These are phyloP conservation scores for Sphaerophoria rueppellii DNA, from an alignment of 2,888 invertebrate species.

Conservation along the genomic window DNA sequence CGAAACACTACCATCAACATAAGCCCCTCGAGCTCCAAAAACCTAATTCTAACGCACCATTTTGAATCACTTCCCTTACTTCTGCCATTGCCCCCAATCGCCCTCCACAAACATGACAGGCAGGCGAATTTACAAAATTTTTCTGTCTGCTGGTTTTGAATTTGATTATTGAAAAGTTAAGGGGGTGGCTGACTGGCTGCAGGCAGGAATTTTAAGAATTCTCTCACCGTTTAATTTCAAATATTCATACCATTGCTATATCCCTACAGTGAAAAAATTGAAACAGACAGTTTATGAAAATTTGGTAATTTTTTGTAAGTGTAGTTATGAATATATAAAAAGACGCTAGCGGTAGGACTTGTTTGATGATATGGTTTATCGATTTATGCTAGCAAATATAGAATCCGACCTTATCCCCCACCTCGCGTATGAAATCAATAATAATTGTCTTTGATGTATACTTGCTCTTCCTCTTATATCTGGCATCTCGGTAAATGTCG, in stretches of 20 bases:
- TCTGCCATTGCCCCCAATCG: neutral
- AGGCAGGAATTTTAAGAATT: constrained; percentile 8
- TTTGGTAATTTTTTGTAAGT: neutral
- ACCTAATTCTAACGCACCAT: neutral
- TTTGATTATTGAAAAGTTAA: constrained; percentile 8
- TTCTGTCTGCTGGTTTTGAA: constrained; percentile 25
- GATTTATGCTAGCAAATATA: neutral
- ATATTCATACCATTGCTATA: neutral
- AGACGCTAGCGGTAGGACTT: neutral
- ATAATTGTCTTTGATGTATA: too few relatives aligned
- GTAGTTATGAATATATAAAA: neutral
- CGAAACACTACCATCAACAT: neutral
- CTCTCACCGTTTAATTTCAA: neutral
- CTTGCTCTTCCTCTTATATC: too few relatives aligned
- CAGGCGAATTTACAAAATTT: constrained; percentile 11
- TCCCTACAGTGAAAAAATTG: neutral
- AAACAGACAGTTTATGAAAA: neutral
- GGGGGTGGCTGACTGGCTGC: neutral
- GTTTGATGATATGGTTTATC: neutral
- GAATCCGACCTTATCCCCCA: neutral
- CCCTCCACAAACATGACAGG: constrained; percentile 23
- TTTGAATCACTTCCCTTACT: constrained; percentile 5
- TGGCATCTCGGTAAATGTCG: too few relatives aligned
- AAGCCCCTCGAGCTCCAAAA: neutral
- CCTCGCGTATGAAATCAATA: too few relatives aligned